These are phyloP conservation scores for Leiothrix lutea DNA, from an alignment of 2,113 vertebrate species.

Conservation along the genomic window DNA sequence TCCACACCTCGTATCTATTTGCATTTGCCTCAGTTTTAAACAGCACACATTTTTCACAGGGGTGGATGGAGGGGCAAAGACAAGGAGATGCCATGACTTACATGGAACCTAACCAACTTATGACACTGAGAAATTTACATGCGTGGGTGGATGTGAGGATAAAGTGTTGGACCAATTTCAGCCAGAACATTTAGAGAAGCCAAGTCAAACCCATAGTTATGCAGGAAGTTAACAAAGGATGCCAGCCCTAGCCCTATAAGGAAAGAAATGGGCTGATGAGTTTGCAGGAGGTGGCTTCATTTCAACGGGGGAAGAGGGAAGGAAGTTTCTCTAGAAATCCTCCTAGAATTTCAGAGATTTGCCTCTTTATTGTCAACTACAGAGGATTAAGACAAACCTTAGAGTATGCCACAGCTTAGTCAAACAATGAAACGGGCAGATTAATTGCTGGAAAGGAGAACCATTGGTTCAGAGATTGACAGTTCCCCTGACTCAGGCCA, in stretches of 20 bases:
- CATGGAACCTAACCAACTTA: background rate
- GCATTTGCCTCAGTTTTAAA: background rate
- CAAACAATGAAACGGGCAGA: background rate
- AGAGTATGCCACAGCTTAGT: background rate
- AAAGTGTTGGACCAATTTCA: slow-evolving; percentile 13
- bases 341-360: slow-evolving; percentile 1
- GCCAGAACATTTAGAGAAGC: background rate
- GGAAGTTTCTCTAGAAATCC: background rate
- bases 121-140: slow-evolving; percentile 9
- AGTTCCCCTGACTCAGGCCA: background rate
- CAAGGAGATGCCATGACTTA: background rate
- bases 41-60: background rate
- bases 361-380: background rate
- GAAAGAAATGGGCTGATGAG: background rate
- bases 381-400: background rate
- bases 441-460: background rate
- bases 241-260: background rate
- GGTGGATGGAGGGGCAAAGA: background rate
- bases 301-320: background rate
- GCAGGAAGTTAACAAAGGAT: background rate
- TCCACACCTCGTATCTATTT: background rate
- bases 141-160: background rate
- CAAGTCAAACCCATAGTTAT: slow-evolving; percentile 17
- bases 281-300: background rate
- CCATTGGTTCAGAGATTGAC: background rate